Evolutionary conservation across 2,797 vertebrate species (phyloP).

Genomic region (Halcyon leucocephala): DNA sequence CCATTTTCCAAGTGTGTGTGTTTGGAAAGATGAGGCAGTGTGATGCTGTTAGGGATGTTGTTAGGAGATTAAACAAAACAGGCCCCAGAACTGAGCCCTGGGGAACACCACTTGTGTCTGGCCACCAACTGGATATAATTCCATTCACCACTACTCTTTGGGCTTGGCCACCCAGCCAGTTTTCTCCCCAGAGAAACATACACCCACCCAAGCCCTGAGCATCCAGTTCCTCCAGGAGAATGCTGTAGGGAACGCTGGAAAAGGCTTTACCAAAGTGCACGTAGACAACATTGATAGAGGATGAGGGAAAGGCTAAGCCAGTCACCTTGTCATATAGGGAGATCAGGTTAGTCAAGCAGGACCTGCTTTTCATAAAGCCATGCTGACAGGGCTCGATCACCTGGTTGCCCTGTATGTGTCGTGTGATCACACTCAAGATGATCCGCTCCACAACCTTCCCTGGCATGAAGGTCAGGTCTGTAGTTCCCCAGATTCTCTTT

Average conservation of each 20-base stretch:
- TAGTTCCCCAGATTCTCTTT: background rate
- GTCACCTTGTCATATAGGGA: background rate
- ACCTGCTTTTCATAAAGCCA: background rate
- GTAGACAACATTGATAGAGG: background rate
- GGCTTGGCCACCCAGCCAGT: fast-evolving
- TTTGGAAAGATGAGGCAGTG: background rate
- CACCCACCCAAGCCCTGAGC: background rate
- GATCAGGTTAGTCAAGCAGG: background rate
- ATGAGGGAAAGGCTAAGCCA: background rate
- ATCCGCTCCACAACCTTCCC: background rate
- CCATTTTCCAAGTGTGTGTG: background rate
- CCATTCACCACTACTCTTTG: background rate
- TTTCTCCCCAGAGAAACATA: background rate
- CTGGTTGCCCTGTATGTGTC: background rate
- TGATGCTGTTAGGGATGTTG: background rate
- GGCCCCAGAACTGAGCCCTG: too few relatives aligned
- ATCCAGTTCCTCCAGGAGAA: background rate
- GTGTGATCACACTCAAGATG: background rate
- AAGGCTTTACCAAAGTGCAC: background rate
- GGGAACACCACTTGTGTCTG: too few relatives aligned
- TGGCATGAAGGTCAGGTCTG: fast-evolving
- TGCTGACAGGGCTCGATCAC: background rate
- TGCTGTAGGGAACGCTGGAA: background rate
- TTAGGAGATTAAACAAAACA: too few relatives aligned
- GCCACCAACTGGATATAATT: too few relatives aligned